Evolutionary conservation across 92 coral and sea anemone genomes (phyloP), one percentile per base, ranked within the genome.

Genomic region (Palythoa heliodiscus): DNA sequence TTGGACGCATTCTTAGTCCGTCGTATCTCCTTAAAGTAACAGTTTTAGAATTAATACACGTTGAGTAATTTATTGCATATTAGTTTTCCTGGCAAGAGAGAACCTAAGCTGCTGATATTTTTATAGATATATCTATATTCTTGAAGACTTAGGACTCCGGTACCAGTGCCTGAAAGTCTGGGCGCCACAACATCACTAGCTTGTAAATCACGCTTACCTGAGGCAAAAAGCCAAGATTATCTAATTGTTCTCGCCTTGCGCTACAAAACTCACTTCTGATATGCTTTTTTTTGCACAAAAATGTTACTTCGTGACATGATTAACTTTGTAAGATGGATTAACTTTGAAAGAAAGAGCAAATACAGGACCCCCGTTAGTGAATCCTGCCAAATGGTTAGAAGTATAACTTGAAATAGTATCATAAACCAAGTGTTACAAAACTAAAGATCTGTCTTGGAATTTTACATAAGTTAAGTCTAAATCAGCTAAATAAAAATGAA

Each of bases 131-230:
- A 37, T 69, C 47, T 69, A 80, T 60, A 48, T 40, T 66, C 24
- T 24, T 50, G 16, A 23, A 73, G 74, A 69, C 15, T 29, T 3
- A 55, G 61, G 68, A 76, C 23, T 13, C 16, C 5, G 17, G 48
- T 23, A 63, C 58, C 75, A 80, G 84, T 40, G 84, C 84, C 84
- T 24, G 7, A 13, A 19, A 66, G 84, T 80, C 84, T 80, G 84
- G 75, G 23, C 57, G 60, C 52, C 74, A 80, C 71, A 67, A 80
- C 58, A 53, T 22, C 50, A 43, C 47, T 80, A n/a, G 73, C 16
- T 64, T n/a, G 74, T 47, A 67, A 80, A 80, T 80, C 84, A 63
- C 74, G 84, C 84, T 64, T 80, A 80, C 84, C 84, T 80, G 16
- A 48, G 84, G 84, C 84, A 66, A 80, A 11, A 66, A 67, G 75